Evolutionary conservation across 2,797 vertebrate genomes (phyloP).

Genomic region (Somateria mollissima): DNA sequence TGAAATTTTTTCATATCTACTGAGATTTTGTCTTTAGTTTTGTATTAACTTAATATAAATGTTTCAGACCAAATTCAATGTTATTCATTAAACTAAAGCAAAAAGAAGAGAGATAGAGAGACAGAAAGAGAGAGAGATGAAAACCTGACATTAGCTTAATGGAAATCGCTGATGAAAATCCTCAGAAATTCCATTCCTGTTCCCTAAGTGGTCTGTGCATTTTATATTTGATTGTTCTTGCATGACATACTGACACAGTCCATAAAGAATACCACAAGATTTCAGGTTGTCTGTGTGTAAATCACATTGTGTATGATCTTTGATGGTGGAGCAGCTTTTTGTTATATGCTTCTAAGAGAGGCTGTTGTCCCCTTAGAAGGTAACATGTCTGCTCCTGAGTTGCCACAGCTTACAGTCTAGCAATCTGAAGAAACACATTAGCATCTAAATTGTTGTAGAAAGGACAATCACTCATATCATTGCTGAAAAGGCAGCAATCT

Average conservation of each 20-base stretch:
- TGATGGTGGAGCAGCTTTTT: neutral
- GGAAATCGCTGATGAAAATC: neutral
- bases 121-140: neutral
- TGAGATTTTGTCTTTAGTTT: neutral
- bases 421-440: neutral
- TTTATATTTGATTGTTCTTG: neutral
- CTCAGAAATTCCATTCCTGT: neutral
- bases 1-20: neutral
- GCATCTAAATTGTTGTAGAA: neutral
- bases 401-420: neutral
- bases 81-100: neutral
- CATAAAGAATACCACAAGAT: neutral
- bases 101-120: neutral
- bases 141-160: neutral
- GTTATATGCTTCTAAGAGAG: neutral
- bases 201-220: neutral
- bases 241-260: neutral
- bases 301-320: neutral
- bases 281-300: neutral
- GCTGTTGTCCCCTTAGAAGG: neutral
- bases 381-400: neutral
- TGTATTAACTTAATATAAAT: neutral
- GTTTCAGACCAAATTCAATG: neutral
- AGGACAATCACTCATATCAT: neutral
- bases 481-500: neutral